A percentile compares a stretch with the other conserved stretches of the same genome.
Conservation (phyloP, 1,140 invertebrate species). For the Drosophila virilis region DNA sequence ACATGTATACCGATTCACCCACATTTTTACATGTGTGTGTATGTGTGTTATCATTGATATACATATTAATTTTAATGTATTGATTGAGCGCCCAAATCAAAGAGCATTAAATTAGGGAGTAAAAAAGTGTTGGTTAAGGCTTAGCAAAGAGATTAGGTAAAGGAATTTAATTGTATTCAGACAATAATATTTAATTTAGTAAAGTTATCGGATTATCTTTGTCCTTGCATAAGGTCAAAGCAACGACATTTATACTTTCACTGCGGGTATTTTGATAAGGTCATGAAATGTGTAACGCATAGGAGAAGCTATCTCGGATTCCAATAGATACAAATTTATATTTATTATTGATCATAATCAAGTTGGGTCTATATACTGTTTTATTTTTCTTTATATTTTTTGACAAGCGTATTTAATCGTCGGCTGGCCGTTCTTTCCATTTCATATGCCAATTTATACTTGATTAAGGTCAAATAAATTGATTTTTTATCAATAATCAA, state of each 20-base stretch:
- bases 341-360: too few species aligned
- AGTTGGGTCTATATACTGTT: too few species aligned
- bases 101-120: neutral
- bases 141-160: neutral
- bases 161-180: too few species aligned
- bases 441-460: constrained; percentile 37
- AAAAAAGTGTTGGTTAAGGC: constrained; percentile 4
- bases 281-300: neutral
- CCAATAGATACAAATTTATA: neutral
- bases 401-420: neutral
- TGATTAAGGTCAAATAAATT: constrained; percentile 62
- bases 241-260: constrained; percentile 26
- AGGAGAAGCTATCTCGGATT: too few species aligned
- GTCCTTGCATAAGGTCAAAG: constrained; percentile 78
- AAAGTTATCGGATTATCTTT: constrained; percentile 42
- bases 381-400: neutral
- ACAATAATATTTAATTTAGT: neutral
- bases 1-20: neutral
- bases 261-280: neutral
- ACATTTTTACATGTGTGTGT: constrained; percentile 2
- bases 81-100: constrained; percentile 7
- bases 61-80: constrained; percentile 7
- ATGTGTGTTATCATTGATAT: neutral
- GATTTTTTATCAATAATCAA: constrained; percentile 30
- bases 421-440: constrained; percentile 25